These are phyloP conservation scores for Apostichopus parvimensis DNA, from an alignment of 35 echinoderm and acorn worm species.

Conservation along the genomic window DNA sequence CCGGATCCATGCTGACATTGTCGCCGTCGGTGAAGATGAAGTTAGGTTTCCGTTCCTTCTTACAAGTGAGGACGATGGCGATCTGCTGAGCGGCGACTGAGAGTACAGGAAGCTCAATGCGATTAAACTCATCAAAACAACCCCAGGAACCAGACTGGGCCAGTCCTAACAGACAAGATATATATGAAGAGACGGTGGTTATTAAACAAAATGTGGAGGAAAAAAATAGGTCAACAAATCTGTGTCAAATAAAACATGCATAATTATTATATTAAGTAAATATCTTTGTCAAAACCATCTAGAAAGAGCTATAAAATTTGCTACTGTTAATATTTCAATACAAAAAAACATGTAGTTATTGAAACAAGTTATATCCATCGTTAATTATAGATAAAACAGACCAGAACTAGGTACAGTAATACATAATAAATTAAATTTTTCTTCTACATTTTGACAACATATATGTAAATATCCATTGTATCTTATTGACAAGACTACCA, in stretches of 20 bases:
- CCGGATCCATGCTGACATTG: constrained; percentile 86
- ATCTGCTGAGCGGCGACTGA: constrained; percentile 98
- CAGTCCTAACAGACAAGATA: constrained; percentile 62
- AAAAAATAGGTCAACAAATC: neutral
- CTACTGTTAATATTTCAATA: no score
- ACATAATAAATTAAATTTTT: no score
- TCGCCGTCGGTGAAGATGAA: constrained; percentile 98
- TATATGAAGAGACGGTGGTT: neutral
- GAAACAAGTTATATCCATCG: no score
- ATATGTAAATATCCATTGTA: neutral
- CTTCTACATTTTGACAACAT: neutral
- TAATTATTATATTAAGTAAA: no score
- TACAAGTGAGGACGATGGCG: constrained; percentile 85
- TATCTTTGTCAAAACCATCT: no score
- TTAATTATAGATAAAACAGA: no score
- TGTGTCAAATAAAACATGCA: no score
- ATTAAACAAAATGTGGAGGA: neutral
- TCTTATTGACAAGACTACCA: no score
- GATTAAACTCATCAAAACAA: constrained; percentile 99
- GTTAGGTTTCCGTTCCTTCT: constrained; percentile 85
- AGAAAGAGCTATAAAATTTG: no score
- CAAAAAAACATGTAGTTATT: no score
- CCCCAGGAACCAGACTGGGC: constrained; percentile 97
- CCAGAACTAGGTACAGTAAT: no score
- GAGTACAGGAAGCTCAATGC: constrained; percentile 92